These are phyloP conservation scores for Salpingus planirostris DNA, from an alignment of 2,888 invertebrate genomes.

Conservation along the genomic window DNA sequence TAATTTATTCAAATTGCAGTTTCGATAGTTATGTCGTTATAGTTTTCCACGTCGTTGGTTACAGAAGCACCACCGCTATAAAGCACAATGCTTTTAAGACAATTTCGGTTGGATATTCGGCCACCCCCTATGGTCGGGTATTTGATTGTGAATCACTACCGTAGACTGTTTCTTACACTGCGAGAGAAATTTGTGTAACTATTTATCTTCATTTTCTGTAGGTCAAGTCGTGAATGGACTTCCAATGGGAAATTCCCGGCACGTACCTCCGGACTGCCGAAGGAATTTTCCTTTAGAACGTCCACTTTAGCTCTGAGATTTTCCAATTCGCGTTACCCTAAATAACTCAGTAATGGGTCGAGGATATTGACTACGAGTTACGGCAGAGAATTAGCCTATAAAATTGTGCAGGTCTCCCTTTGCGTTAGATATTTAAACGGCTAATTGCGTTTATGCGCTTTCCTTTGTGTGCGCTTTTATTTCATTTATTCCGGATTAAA, in stretches of 20 bases:
- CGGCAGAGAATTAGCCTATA: slow-evolving; percentile 3
- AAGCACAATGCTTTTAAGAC: too few species aligned
- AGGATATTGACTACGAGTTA: slow-evolving; percentile 10
- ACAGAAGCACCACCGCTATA: too few species aligned
- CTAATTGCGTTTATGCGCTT: slow-evolving; percentile 2
- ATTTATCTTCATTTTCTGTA: slow-evolving; percentile 16
- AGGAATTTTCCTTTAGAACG: slow-evolving; percentile 18
- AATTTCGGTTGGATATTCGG: too few species aligned
- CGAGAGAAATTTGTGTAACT: slow-evolving; percentile 16
- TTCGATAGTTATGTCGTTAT: too few species aligned
- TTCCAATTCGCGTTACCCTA: slow-evolving; percentile 19
- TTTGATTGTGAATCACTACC: too few species aligned
- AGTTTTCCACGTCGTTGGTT: too few species aligned
- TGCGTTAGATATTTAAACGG: not conserved
- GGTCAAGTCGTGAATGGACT: slow-evolving; percentile 15
- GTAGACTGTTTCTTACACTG: slow-evolving; percentile 7
- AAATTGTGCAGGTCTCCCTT: slow-evolving; percentile 5
- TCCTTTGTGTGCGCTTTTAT: slow-evolving; percentile 2
- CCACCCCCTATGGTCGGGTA: too few species aligned
- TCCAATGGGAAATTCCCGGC: slow-evolving; percentile 11
- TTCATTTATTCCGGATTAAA: too few species aligned
- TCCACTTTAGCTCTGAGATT: slow-evolving; percentile 24
- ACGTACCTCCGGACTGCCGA: slow-evolving; percentile 8
- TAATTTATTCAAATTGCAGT: too few species aligned
- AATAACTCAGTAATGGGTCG: slow-evolving; percentile 14